These are phyloP conservation scores for Neomonachus schauinslandi DNA, from an alignment of 2,113 vertebrate genomes.

Conservation along the genomic window DNA sequence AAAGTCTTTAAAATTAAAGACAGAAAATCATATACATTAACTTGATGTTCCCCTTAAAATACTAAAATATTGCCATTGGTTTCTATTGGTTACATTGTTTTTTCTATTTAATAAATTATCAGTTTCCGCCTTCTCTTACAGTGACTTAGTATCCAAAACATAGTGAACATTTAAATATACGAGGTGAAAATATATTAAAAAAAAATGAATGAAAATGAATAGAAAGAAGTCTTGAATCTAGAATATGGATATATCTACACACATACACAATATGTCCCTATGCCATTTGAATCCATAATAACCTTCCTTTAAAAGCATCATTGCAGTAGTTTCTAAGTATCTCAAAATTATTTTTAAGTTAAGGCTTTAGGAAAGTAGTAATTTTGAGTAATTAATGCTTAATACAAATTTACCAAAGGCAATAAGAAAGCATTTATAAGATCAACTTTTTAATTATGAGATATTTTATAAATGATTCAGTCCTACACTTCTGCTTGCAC, in stretches of 20 bases:
- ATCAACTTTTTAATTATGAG: background rate
- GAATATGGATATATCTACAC: background rate
- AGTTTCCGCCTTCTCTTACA: background rate
- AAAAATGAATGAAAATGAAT: background rate
- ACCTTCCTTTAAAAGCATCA: background rate
- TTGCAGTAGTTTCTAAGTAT: slow-evolving; percentile 7
- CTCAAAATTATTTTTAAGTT: slow-evolving; percentile 17
- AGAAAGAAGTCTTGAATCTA: background rate
- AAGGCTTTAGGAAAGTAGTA: background rate
- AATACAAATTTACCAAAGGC: background rate
- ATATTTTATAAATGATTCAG: slow-evolving; percentile 45
- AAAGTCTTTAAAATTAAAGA: background rate
- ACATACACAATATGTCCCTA: background rate
- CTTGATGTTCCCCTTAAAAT: background rate
- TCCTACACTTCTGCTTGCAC: background rate
- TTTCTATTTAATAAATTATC: background rate
- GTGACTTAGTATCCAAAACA: background rate
- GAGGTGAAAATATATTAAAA: background rate
- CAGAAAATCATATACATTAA: background rate
- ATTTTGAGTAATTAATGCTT: background rate
- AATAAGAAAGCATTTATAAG: background rate
- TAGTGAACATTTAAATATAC: background rate
- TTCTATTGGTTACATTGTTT: background rate
- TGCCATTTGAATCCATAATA: background rate
- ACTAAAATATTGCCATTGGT: background rate